Evolutionary conservation across 2,888 invertebrate species (phyloP), one percentile per base, ranked within the genome.

Genomic region (Pheosia gnoma): DNA sequence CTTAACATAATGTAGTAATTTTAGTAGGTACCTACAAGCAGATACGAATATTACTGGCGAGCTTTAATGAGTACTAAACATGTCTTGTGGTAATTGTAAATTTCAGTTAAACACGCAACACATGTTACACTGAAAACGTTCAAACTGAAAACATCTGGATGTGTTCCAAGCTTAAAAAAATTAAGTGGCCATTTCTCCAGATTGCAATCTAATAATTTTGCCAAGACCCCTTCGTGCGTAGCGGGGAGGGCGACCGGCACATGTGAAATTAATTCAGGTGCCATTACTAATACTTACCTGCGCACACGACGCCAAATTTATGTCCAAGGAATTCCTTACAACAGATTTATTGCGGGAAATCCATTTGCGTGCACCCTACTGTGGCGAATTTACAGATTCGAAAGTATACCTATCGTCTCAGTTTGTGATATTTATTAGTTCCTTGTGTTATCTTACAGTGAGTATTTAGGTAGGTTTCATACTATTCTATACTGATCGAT

Each of bases 241-340:
- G 39, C 58, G 59, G 61, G 58, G 59, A 66, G 64, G 10, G 7
- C 10, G 5, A 67, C 63, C 59, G 67, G 70, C 71, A 67, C 70
- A 78, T 71, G 72, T 65, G 71, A 77, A 78, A 78, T 80, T 80
- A 79, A 80, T 72, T 73, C 72, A 66, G 62, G 58, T 43, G 38
- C 62, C 66, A 72, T 77, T 77, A 79, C 75, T 80, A 76, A 79
- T 79, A 79, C 71, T 69, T 78, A 77, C 75, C 79, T 78, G 79
- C 71, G 77, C 76, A 69, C 68, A 71, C 71, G 74, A 71, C 71
- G 58, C 56, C 62, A 68, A 78, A 83, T 83, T 79, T 80, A 77
- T 77, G 68, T 65, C 67, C 67, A 74, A 75, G 74, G 75, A 78
- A 79, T 81, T 75, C 69, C 70, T 72, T 64, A 57, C 65, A 61